Conservation (phyloP, 1,140 invertebrate species). For the Alviniconcha marisindica region DNA sequence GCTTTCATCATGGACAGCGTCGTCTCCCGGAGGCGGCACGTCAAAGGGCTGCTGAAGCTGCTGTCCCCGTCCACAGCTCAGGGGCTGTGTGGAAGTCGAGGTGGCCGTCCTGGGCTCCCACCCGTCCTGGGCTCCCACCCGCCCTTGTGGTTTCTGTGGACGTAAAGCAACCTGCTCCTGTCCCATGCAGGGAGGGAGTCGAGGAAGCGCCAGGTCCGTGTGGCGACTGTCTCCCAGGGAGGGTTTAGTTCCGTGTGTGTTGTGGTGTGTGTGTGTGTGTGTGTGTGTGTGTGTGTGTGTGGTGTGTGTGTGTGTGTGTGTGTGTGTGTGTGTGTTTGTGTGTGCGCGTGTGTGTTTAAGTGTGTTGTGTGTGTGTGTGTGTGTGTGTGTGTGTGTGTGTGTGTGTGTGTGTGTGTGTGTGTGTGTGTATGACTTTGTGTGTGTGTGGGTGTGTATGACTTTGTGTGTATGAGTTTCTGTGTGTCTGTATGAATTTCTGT, state of each 20-base stretch:
- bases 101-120: too few relatives aligned
- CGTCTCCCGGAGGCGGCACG: not conserved
- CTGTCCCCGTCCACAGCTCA: too few relatives aligned
- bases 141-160: too few relatives aligned
- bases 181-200: too few relatives aligned
- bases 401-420: not conserved
- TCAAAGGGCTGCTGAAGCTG: not conserved
- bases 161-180: too few relatives aligned
- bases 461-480: too few relatives aligned
- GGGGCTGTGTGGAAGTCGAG: too few relatives aligned
- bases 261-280: not conserved
- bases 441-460: not conserved
- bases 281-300: slow-evolving; percentile 9
- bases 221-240: not conserved
- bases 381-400: slow-evolving; percentile 9
- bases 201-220: not conserved
- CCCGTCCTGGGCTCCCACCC: too few relatives aligned
- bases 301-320: not conserved
- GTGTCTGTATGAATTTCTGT: too few relatives aligned
- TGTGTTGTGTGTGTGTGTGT: not conserved
- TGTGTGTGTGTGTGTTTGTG: not conserved
- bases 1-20: not conserved
- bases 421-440: slow-evolving; percentile 1
- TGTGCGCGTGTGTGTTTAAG: not conserved
- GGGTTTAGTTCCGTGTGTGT: too few relatives aligned